These are phyloP conservation scores for Pangasius djambal DNA, from an alignment of 2,797 vertebrate species.

Conservation along the genomic window DNA sequence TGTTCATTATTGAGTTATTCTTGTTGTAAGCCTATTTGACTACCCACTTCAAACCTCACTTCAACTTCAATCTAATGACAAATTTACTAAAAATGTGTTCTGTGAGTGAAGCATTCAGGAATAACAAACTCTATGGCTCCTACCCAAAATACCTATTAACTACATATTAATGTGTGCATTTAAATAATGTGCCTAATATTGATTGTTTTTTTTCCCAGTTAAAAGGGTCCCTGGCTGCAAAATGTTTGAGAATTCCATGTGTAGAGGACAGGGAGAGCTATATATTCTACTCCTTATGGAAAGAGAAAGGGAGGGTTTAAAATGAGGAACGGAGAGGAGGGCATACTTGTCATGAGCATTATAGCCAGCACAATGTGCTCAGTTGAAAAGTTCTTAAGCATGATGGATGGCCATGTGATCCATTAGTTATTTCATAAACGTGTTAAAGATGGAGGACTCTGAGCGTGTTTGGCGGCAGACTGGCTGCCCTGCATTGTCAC, in stretches of 20 bases:
- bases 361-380: background rate
- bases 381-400: constrained; percentile 58
- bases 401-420: constrained; percentile 58
- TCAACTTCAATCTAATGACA: background rate
- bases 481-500: background rate
- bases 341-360: background rate
- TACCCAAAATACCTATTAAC: background rate
- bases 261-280: background rate
- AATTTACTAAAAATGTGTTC: background rate
- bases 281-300: background rate
- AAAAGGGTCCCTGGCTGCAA: background rate
- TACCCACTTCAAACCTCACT: background rate
- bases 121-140: background rate
- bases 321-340: background rate
- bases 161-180: background rate
- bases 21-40: background rate
- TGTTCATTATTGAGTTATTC: background rate
- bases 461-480: background rate
- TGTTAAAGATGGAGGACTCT: constrained; percentile 43
- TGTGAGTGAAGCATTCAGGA: background rate
- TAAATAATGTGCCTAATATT: background rate
- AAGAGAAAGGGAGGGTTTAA: background rate
- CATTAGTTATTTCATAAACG: constrained; percentile 60
- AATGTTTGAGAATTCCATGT: background rate
- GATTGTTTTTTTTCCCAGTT: background rate